phyloP scores from a whole-genome alignment of 1,140 invertebrate species.

The Rhopalosiphum maidis region DNA sequence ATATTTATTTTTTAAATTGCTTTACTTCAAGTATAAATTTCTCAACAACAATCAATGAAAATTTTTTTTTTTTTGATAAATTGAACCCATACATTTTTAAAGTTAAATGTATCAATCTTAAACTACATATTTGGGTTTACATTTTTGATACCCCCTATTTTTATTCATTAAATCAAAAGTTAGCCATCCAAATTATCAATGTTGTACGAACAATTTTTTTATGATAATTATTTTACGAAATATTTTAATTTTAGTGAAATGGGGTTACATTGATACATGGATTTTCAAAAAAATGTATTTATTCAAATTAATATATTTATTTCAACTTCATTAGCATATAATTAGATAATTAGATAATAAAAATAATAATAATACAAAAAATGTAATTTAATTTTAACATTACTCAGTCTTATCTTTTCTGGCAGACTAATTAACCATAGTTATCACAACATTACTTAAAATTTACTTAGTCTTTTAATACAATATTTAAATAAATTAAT shows the following conservation, averaged over 20 bases:
- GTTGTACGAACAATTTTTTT: neutral
- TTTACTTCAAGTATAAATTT: neutral
- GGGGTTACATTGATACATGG: neutral
- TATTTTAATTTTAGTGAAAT: conserved; percentile 6
- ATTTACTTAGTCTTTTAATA: neutral
- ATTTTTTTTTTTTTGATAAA: neutral
- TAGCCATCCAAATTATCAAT: neutral
- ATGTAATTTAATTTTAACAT: too few species aligned
- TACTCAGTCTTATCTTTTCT: too few species aligned
- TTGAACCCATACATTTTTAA: neutral
- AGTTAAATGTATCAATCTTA: neutral
- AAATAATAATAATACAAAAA: too few species aligned
- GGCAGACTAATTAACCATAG: too few species aligned
- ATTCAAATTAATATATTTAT: neutral
- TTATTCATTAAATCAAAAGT: conserved; percentile 15
- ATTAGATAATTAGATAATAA: neutral
- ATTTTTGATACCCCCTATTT: too few species aligned
- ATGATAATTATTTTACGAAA: neutral
- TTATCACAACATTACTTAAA: too few species aligned
- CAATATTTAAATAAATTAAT: too few species aligned
- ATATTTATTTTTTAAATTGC: neutral
- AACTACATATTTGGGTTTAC: neutral
- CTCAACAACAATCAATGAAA: neutral
- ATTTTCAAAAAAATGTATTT: neutral
- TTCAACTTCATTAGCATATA: neutral